Evolutionary conservation across 1,140 invertebrate genomes (phyloP), one percentile per base, ranked within the genome.

Genomic region (Colletes gigas): DNA sequence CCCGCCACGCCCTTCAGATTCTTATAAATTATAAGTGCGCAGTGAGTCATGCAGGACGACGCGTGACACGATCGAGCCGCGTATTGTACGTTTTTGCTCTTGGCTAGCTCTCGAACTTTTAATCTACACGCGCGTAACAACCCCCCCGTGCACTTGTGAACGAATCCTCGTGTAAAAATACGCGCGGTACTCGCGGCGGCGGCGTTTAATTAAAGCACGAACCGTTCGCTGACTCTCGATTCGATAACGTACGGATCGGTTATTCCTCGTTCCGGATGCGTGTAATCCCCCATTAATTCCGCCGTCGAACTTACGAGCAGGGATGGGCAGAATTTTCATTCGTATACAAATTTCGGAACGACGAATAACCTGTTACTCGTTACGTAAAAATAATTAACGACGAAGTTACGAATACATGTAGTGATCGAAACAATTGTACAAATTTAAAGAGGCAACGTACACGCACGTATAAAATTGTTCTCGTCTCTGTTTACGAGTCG

Each of bases 1-100:
- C 21, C 4, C 9, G 41, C 19, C 41, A 57, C 54, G 75, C 67
- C 65, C 78, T 69, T 59, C 41, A 84, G 88, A 90, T 90, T 87
- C 84, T 89, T 90, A 76, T 83, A 88, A 90, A 90, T 89, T 90
- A 89, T 70, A 66, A 80, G 62, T 41, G 39, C 50, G 55, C 54
- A 52, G 50, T 85, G 77, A 86, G 74, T 76, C 83, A 85, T 41
- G 44, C 50, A 55, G 84, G 9, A 21, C 47, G 62, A 19, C 65
- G 50, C 63, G 60, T 68, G 60, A 60, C 50, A 54, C 73, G 76
- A 73, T 77, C 69, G 54, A 77, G 30, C 30, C 67, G 15, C 39
- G 72, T 63, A 79, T 50, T 41, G 21, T 59, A 12, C 67, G 50
- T 55, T 81, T 39, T 52, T 60, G 30, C 52, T 41, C 57, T 62